Percentiles rank a stretch among this genome's conserved stretches.
These are phyloP conservation scores for Leptura quadrifasciata DNA, from an alignment of 2,888 invertebrate genomes.

Conservation along the genomic window DNA sequence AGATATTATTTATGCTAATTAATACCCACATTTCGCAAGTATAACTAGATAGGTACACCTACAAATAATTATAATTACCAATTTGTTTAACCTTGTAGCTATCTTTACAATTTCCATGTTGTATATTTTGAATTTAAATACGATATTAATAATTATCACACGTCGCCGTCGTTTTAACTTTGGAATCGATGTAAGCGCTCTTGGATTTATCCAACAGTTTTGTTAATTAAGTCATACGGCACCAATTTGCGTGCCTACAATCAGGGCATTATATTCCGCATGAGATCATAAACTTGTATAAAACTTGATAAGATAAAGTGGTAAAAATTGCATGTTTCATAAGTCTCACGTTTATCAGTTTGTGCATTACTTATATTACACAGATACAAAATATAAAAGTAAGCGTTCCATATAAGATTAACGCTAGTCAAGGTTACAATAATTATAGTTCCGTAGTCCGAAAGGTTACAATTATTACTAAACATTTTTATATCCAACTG, in stretches of 20 bases:
- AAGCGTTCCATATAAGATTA: conserved; percentile 28
- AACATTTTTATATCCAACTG: conserved; percentile 36
- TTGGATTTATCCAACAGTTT: too few relatives aligned
- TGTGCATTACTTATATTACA: conserved; percentile 15
- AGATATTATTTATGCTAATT: conserved; percentile 38
- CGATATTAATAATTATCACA: conserved; percentile 9
- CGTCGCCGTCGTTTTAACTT: neutral
- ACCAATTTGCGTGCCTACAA: neutral
- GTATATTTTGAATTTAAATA: conserved; percentile 10
- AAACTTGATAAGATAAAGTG: conserved; percentile 14
- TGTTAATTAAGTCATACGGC: neutral
- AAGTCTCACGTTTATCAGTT: conserved; percentile 19
- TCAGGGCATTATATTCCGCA: neutral
- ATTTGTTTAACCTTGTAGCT: conserved; percentile 20
- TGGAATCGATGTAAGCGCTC: too few relatives aligned
- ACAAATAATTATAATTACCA: conserved; percentile 27
- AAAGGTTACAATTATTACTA: conserved; percentile 35
- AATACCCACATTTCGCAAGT: conserved; percentile 16
- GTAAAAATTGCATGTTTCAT: conserved; percentile 11
- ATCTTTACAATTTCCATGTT: conserved; percentile 5
- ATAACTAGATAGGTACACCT: conserved; percentile 26
- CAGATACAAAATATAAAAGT: conserved; percentile 19
- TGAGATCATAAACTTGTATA: neutral
- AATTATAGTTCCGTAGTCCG: conserved; percentile 31
- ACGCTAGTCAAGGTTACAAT: conserved; percentile 31